These are phyloP conservation scores for Zelleria hepariella DNA, from an alignment of 2,888 invertebrate species.

Conservation along the genomic window DNA sequence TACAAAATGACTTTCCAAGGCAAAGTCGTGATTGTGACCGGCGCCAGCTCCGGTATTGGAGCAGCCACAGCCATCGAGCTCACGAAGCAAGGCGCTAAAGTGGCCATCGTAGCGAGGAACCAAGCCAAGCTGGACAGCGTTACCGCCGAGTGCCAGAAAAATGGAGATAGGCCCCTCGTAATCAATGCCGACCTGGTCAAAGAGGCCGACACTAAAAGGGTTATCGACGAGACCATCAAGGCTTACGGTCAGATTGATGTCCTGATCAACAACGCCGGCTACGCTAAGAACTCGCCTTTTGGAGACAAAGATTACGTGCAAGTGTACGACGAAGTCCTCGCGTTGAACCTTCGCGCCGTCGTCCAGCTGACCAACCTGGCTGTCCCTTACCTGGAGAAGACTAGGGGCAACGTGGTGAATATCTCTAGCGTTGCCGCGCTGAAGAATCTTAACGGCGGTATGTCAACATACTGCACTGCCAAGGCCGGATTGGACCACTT, in stretches of 20 bases:
- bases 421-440: slow-evolving; percentile 67
- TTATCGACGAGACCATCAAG: slow-evolving; percentile 22
- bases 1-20: slow-evolving; percentile 19
- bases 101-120: slow-evolving; percentile 28
- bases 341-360: slow-evolving; percentile 57
- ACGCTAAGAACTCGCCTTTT: slow-evolving; percentile 53
- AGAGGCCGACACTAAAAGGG: slow-evolving; percentile 22
- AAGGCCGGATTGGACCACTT: slow-evolving; percentile 74
- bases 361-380: slow-evolving; percentile 57
- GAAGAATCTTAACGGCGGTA: slow-evolving; percentile 37
- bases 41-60: slow-evolving; percentile 34
- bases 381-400: slow-evolving; percentile 56
- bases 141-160: slow-evolving; percentile 22
- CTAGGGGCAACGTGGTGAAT: slow-evolving; percentile 67
- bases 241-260: slow-evolving; percentile 29
- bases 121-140: slow-evolving; percentile 21
- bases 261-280: slow-evolving; percentile 31
- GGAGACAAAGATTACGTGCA: slow-evolving; percentile 54
- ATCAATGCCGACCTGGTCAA: slow-evolving; percentile 25
- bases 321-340: slow-evolving; percentile 62
- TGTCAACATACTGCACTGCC: slow-evolving; percentile 62
- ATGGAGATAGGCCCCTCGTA: slow-evolving; percentile 25
- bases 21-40: slow-evolving; percentile 33
- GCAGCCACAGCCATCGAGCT: slow-evolving; percentile 29
- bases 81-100: slow-evolving; percentile 29